These are phyloP conservation scores for Collichthys lucidus DNA, from an alignment of 2,113 vertebrate genomes.

Conservation along the genomic window DNA sequence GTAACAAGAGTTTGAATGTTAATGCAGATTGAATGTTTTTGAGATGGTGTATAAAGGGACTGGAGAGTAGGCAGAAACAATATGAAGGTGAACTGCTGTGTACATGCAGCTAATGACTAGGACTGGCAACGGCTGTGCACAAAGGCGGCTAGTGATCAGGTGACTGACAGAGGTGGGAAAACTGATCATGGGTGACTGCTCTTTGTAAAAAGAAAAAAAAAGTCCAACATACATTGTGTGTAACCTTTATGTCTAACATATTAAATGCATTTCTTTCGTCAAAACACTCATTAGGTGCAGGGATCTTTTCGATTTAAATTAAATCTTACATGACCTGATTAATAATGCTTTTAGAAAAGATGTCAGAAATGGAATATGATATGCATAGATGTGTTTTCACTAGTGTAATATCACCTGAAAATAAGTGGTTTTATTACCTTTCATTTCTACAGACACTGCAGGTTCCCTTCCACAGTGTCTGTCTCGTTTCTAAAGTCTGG, in stretches of 20 bases:
- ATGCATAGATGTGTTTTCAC: too few relatives aligned
- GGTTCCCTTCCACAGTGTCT: too few relatives aligned
- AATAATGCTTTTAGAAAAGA: background rate
- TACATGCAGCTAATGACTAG: background rate
- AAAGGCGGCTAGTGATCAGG: background rate
- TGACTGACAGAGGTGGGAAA: background rate
- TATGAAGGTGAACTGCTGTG: background rate
- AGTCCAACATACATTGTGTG: background rate
- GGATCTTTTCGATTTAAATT: background rate
- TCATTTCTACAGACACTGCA: too few relatives aligned
- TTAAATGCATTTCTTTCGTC: background rate
- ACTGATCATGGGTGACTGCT: background rate
- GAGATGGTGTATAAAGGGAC: background rate
- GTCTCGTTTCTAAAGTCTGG: too few relatives aligned
- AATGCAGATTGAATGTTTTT: background rate
- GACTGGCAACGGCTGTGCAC: background rate
- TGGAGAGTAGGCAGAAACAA: background rate
- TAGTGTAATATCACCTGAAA: too few relatives aligned
- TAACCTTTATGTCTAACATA: background rate
- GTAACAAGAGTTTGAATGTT: background rate
- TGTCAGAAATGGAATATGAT: too few relatives aligned
- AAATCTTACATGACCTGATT: background rate
- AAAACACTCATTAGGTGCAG: too few relatives aligned
- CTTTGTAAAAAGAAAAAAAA: background rate
- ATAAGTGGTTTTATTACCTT: too few relatives aligned